Percentiles rank a stretch among this genome's conserved stretches.
Evolutionary conservation across 2,888 invertebrate genomes (phyloP).

Genomic region (Rotaria macrura): DNA sequence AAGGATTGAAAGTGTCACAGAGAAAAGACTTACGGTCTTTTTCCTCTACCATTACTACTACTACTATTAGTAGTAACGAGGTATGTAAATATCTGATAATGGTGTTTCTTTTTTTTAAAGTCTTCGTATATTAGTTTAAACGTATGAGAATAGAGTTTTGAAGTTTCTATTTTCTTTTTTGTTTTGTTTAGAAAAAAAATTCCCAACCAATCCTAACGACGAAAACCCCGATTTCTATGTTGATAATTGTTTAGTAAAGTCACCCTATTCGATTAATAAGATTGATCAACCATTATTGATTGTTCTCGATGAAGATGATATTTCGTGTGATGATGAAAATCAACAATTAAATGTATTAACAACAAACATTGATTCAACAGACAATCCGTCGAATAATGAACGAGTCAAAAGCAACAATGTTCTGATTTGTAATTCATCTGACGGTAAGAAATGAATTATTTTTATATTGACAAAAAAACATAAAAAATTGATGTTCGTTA

Average conservation of each 20-base stretch:
- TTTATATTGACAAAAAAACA: neutral
- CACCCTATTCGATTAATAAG: neutral
- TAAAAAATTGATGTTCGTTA: no score
- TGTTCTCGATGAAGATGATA: neutral
- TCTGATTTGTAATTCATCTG: no score
- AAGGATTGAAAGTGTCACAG: no score
- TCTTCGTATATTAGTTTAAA: neutral
- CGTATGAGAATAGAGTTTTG: no score
- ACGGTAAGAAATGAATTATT: no score
- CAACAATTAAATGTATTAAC: neutral
- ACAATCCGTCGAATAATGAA: neutral
- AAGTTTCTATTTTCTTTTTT: neutral
- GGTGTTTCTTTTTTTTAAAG: no score
- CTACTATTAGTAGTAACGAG: no score
- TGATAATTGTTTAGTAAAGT: neutral
- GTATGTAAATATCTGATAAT: neutral
- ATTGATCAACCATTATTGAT: neutral
- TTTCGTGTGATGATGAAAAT: neutral
- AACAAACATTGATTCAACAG: neutral
- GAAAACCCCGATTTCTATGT: neutral
- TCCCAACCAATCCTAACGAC: neutral
- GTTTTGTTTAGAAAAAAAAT: neutral
- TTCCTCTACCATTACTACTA: no score
- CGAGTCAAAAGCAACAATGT: neutral
- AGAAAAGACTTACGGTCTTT: no score